Percentiles rank a stretch among this genome's conserved stretches.
Conservation (phyloP, 2,113 vertebrate genomes). For the Eretmochelys imbricata region DNA sequence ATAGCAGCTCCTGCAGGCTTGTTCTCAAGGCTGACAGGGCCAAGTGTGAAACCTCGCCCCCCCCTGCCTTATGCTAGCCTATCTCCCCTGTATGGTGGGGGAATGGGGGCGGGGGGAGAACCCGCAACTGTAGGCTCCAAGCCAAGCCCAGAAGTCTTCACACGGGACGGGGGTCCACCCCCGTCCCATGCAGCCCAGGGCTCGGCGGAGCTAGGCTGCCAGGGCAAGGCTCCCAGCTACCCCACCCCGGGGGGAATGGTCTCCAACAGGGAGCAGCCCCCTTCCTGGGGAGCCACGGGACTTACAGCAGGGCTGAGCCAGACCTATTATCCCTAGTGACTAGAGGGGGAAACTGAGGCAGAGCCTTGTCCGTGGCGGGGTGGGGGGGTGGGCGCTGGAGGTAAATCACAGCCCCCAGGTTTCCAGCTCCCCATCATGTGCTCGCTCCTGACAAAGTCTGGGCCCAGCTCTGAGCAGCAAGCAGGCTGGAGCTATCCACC, state of each 20-base stretch:
- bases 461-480: background rate
- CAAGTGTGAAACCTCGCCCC: too few relatives aligned
- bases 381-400: background rate
- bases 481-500: background rate
- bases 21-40: background rate
- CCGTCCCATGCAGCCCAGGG: too few relatives aligned
- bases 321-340: background rate
- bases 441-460: background rate
- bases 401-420: background rate
- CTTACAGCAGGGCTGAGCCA: background rate
- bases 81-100: too few relatives aligned
- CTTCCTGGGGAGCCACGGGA: too few relatives aligned
- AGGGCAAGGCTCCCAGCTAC: background rate
- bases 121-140: background rate
- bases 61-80: too few relatives aligned
- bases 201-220: too few relatives aligned
- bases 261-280: background rate
- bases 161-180: too few relatives aligned
- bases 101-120: background rate
- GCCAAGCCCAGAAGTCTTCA: background rate
- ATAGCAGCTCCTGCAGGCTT: background rate
- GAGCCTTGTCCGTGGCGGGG: too few relatives aligned
- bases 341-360: background rate
- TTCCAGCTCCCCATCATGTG: background rate
- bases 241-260: too few relatives aligned